Base-by-base conservation (phyloP, 2,888 invertebrate genomes). In the Chymomyza caudatula region DNA sequence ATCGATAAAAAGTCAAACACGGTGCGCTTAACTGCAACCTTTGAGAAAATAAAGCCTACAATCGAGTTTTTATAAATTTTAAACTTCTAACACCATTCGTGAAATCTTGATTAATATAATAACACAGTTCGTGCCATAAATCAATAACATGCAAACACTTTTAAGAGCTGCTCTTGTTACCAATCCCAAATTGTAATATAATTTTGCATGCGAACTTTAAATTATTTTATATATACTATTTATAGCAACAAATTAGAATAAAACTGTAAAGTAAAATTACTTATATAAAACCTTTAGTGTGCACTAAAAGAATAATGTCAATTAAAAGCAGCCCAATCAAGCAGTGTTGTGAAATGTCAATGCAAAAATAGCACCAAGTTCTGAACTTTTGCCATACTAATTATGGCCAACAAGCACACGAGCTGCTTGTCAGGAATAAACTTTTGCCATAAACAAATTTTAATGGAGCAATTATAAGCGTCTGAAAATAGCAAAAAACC, bases 391-490 rank as follows among this genome's bases (percentile, higher is more conserved):
- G 83, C 85, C 79, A 73, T 80, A 82, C 71, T 85, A 80, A 80
- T 80, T 80, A 85, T 74, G 55, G 61, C 47, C 65, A 60, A 25
- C 60, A 43, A 68, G 53, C 76, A 75, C 76, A 75, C 76, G 69
- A 75, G 52, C 69, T 71, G 68, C 78, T 78, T 77, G 77, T 74
- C 83, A 79, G 69, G 73, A 68, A 77, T 73, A 74, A 81, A 81
- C 83, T 85, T 82, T 74, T 43, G 60, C 69, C 77, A 81, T 81
- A 85, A 85, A 85, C 80, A 79, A 53, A 81, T 79, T 81, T 81
- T 85, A 81, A 85, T 85, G 80, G 85, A 81, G 80, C 85, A 81
- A 81, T 81, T 81, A 85, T 85, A 82, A 77, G 77, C 79, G 79
- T 71, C 83, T 74, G 74, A 69, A 69, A 77, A 73, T 62, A 71